Base-by-base conservation (phyloP, 2,797 vertebrate genomes). In the Pyrocephalus nanus region DNA sequence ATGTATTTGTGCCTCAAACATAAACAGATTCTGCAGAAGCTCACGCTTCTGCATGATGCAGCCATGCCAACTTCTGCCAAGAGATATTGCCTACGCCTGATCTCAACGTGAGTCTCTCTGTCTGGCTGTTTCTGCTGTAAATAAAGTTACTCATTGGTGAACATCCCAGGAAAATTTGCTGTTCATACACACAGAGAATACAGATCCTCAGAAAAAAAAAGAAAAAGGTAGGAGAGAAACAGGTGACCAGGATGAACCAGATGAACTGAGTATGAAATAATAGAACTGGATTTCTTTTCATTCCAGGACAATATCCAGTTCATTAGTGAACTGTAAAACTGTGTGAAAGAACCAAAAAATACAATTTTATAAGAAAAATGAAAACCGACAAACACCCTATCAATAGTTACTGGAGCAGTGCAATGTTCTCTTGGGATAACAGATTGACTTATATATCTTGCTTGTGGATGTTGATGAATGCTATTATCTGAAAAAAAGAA, bases 41-140 rank as follows among this genome's bases (percentile, higher is more conserved):
- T 93, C 89, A 15, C 79, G n/a, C 6, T 86, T 84, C 69, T 62
- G 70, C 69, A 38, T 79, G 73, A 90, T 76, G 65, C 48, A 92
- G 45, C 42, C 45, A 30, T 80, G 55, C 71, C 87, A 70, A 12
- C 20, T 89, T 38, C 64, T 87, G 92, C 84, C 94, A 95, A 85
- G 78, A 91, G 89, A 85, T 19, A 71, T 89, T 96, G 72, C 92
- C 81, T 91, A 89, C 2, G 2, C 81, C 57, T 5, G 2, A 73
- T 66, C 65, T 89, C 67, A 87, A 34, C 1, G 1, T 74, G 61
- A 92, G 34, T 76, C 5, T 84, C 64, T 62, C 79, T 96, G 90
- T 88, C 95, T 96, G 91, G 12, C 80, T 96, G 70, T 12, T 93
- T 76, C 67, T 85, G 16, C 48, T 88, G 92, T 83, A 95, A 93